Conservation (phyloP, 2,888 invertebrate species). For the Chalcosyrphus nemorum region DNA sequence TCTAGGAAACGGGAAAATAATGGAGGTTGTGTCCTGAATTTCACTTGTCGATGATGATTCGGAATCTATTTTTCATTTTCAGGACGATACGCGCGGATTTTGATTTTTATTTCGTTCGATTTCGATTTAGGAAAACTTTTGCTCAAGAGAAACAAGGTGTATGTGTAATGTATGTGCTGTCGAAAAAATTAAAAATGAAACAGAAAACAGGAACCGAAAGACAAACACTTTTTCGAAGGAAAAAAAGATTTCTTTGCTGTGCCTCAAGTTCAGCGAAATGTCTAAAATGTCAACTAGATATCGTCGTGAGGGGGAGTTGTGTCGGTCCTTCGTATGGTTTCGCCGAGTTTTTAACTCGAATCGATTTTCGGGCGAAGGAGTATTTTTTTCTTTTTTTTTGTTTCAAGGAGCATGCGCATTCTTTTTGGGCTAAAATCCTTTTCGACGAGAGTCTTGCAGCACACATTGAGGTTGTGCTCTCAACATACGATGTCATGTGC, state of each 20-base stretch:
- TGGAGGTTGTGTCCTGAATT: conserved; percentile 60
- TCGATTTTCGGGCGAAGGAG: conserved; percentile 68
- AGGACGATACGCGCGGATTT: conserved; percentile 20
- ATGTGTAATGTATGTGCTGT: conserved; percentile 23
- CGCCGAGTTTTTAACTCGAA: conserved; percentile 70
- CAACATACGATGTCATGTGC: conserved; percentile 22
- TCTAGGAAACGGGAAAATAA: conserved; percentile 49
- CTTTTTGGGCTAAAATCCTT: conserved; percentile 9
- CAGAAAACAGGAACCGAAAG: conserved; percentile 70
- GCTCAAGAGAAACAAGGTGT: conserved; percentile 18
- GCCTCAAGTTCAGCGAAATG: conserved; percentile 70
- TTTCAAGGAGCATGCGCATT: conserved; percentile 55
- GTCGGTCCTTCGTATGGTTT: conserved; percentile 56
- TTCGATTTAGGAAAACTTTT: neutral
- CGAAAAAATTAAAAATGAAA: conserved; percentile 55
- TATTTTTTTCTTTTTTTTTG: conserved; percentile 43
- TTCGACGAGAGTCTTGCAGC: conserved; percentile 42
- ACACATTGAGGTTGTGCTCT: conserved; percentile 13
- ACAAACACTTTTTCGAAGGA: conserved; percentile 56
- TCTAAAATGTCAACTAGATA: conserved; percentile 69
- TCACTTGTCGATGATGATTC: conserved; percentile 30
- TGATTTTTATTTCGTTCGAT: neutral
- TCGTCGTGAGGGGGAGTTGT: conserved; percentile 43
- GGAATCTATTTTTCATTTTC: neutral
- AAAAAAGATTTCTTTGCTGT: conserved; percentile 58